These are phyloP conservation scores for Nephrotoma flavescens DNA, from an alignment of 2,888 invertebrate species.

Conservation along the genomic window DNA sequence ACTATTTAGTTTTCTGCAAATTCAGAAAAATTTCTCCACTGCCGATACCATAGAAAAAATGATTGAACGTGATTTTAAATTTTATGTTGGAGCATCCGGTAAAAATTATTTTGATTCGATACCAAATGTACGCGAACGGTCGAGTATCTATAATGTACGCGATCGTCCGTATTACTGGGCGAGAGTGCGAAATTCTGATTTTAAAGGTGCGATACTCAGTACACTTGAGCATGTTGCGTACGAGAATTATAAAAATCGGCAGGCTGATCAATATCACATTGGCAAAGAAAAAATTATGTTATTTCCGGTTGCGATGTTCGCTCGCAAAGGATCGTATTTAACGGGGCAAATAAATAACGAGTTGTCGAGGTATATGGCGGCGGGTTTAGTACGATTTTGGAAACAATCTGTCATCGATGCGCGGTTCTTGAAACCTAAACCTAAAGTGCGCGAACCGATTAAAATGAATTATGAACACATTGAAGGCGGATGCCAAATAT, in stretches of 20 bases:
- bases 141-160: not conserved
- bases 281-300: not conserved
- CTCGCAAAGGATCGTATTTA: not conserved
- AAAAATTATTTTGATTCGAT: not conserved
- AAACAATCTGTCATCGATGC: not conserved
- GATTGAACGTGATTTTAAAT: not conserved
- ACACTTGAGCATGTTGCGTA: not conserved
- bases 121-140: not conserved
- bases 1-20: conserved; percentile 10
- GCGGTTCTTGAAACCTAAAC: not conserved
- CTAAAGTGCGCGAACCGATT: not conserved
- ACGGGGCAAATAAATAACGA: not conserved
- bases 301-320: not conserved
- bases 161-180: not conserved
- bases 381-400: not conserved
- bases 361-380: not conserved
- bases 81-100: not conserved
- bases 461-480: not conserved
- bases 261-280: not conserved
- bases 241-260: not conserved
- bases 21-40: not conserved
- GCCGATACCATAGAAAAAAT: not conserved
- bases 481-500: not conserved
- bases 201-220: not conserved
- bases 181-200: not conserved